A percentile compares a stretch with the other conserved stretches of the same genome.
Evolutionary conservation across 2,888 invertebrate genomes (phyloP).

Genomic region (Plebejus argus): DNA sequence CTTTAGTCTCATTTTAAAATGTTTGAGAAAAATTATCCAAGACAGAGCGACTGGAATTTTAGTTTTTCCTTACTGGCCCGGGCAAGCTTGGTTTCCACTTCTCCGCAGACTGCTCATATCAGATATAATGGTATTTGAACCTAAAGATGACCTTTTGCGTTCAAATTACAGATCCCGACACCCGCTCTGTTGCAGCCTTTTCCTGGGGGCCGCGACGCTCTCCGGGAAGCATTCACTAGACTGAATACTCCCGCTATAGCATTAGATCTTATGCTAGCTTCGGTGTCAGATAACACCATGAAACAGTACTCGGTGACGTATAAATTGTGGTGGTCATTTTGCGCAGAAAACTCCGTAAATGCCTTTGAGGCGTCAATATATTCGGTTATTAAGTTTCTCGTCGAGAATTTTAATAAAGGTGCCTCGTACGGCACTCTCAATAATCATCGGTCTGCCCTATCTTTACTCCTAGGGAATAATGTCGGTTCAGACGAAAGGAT

Average conservation of each 20-base stretch:
- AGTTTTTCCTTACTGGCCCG: not conserved
- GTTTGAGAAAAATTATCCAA: constrained; percentile 11
- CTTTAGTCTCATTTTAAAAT: constrained; percentile 35
- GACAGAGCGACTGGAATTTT: constrained; percentile 11
- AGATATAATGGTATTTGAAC: too few species aligned
- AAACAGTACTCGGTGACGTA: constrained; percentile 37
- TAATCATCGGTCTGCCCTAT: constrained; percentile 41
- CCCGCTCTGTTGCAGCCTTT: not conserved
- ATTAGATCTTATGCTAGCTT: constrained; percentile 39
- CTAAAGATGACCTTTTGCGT: not conserved
- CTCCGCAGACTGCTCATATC: too few species aligned
- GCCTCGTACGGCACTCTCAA: constrained; percentile 41
- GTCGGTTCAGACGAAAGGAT: constrained; percentile 8
- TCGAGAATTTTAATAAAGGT: constrained; percentile 38
- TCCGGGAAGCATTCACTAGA: not conserved
- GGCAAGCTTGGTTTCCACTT: constrained; percentile 18
- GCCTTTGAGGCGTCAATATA: not conserved
- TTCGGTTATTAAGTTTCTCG: constrained; percentile 33
- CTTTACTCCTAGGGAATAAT: constrained; percentile 32
- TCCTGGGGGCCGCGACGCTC: constrained; percentile 6
- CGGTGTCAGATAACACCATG: constrained; percentile 38
- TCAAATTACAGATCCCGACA: not conserved
- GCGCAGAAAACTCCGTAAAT: constrained; percentile 18
- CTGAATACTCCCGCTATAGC: not conserved
- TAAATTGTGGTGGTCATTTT: constrained; percentile 40